Evolutionary conservation across 2,797 vertebrate genomes (phyloP), one percentile per base, ranked within the genome.

Genomic region (Nannoperca australis): DNA sequence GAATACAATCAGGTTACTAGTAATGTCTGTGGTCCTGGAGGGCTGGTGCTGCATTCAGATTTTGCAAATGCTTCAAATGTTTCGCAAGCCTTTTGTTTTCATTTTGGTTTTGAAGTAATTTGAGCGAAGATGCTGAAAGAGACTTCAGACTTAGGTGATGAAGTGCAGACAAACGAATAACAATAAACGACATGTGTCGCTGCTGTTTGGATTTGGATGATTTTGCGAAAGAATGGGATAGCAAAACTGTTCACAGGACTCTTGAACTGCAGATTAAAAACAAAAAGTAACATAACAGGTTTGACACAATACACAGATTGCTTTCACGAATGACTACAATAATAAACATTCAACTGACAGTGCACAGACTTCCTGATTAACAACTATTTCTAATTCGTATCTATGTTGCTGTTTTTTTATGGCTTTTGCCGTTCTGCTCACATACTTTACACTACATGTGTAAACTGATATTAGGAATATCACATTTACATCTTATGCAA

Each of bases 1-100:
- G 32, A 79, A 53, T 5, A 75, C 53, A 75, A 88, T 71, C 79
- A 62, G 27, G 14, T 76, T 69, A 77, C 59, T 54, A 27, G 32
- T 70, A 73, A 65, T 30, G 36, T 63, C 58, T 76, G 63, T 62
- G 54, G 53, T 27, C 5, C 40, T 45, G 47, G 14, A 27, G 9
- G 13, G 14, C 2, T 4, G 14, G 0, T 38, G 38, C 38, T 64
- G 78, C 38, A 70, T 75, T 60, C 14, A 20, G 7, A 63, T 42
- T 40, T 55, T 61, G 20, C 45, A 78, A 60, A 51, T 5, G 5
- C n/a, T 27, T 8, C 2, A 30, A 40, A 7, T 34, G 65, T 65
- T 53, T 15, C 24, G 8, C n/a, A 50, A 24, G 14, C 15, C 40
- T 58, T 45, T 5, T 70, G 4, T 6, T 61, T 58, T 50, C 14